A percentile compares a stretch with the other conserved stretches of the same genome.
Evolutionary conservation across 2,888 invertebrate genomes (phyloP).

Genomic region (Eulithis testata): DNA sequence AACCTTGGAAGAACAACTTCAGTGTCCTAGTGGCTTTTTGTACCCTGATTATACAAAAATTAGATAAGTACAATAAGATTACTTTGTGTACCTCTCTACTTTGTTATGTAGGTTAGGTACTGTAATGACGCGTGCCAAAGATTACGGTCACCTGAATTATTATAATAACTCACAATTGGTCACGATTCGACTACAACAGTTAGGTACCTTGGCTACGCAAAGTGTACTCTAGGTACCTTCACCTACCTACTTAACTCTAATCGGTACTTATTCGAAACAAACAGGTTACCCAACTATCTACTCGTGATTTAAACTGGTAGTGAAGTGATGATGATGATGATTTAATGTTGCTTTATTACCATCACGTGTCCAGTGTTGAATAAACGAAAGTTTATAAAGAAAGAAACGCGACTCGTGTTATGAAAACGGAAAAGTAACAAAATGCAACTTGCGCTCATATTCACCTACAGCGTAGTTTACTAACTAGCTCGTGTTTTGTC

Average conservation of each 20-base stretch:
- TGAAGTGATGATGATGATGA: not conserved
- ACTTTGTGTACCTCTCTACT: not conserved
- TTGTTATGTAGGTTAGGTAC: not conserved
- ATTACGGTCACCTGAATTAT: constrained; percentile 22
- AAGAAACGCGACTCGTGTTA: constrained; percentile 21
- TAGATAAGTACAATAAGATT: too few species aligned
- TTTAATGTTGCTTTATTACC: constrained; percentile 7
- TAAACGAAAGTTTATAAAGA: constrained; percentile 26
- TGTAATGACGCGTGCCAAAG: constrained; percentile 22
- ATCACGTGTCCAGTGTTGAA: constrained; percentile 18
- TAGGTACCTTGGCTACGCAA: constrained; percentile 1
- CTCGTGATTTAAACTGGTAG: not conserved
- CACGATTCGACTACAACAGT: constrained; percentile 22
- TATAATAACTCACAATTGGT: constrained; percentile 25
- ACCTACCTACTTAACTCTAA: not conserved
- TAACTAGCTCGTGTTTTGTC: constrained; percentile 13
- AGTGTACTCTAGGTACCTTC: not conserved
- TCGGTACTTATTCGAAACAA: too few species aligned
- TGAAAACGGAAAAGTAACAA: constrained; percentile 23
- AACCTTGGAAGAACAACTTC: too few species aligned
- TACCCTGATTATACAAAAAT: too few species aligned
- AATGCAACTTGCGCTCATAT: constrained; percentile 12
- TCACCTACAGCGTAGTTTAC: constrained; percentile 13
- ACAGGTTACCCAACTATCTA: not conserved
- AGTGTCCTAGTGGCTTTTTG: too few species aligned